Evolutionary conservation across 2,113 vertebrate genomes (phyloP), one percentile per base, ranked within the genome.

Genomic region (Nanorana parkeri): DNA sequence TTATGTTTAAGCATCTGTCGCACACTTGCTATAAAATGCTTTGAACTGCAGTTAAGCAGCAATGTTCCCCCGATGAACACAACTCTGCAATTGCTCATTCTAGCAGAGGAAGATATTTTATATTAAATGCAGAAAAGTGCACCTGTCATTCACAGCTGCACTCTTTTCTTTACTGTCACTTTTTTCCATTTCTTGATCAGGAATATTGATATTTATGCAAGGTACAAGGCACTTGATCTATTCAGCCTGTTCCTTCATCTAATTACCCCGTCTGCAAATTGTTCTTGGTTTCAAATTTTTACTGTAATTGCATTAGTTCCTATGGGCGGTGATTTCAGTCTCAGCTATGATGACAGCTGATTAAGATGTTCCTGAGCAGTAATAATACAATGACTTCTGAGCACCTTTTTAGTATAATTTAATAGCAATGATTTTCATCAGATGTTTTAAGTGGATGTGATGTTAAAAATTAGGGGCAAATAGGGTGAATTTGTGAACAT

Each of bases 1-100:
- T 83, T 83, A 83, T 83, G 80, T 83, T 83, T 76, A 83, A 83
- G 80, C 80, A 83, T 75, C 80, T 83, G 80, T 76, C 80, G 36
- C 80, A 83, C 72, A 76, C 47, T 81, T 72, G 79, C 80, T 73
- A 83, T 76, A 68, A 83, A 83, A 75, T 68, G n/a, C 64, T 76
- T 76, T 76, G 63, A 83, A 83, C 80, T 83, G 80, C 73, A 83
- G 80, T 75, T 83, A 76, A 76, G 63, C 21, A 68, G 54, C 51
- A 83, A 76, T 83, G 78, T 83, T 68, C 58, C 72, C 52, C 80
- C 32, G 58, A 76, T 67, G 80, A 83, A 76, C 61, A 73, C 61
- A 65, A 75, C 60, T 66, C 63, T 83, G 71, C 63, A 47, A 67
- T 26, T 68, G 71, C 52, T 76, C 64, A 83, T 75, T 61, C 80